phyloP scores from a whole-genome alignment of 2,797 vertebrate species.

The Hafferia zeledoni region DNA sequence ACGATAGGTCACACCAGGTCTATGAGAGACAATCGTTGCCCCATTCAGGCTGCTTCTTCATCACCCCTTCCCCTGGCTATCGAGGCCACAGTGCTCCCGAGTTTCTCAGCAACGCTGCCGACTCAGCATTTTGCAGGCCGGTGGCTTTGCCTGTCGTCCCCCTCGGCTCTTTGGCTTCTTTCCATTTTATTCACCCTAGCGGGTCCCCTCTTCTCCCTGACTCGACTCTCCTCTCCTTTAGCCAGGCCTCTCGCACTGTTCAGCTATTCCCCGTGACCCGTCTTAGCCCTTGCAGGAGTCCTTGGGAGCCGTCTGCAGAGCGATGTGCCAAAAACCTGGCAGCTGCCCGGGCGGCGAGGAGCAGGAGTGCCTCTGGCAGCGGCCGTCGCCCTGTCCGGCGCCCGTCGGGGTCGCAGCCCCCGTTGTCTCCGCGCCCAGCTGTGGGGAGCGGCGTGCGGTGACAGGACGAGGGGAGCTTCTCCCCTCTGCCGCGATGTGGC shows the following conservation, averaged over 20 bases:
- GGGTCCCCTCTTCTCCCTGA: background rate
- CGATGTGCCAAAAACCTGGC: background rate
- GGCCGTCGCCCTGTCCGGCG: background rate
- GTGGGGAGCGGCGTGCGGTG: background rate
- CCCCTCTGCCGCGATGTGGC: background rate
- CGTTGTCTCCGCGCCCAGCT: background rate
- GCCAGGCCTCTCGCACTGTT: background rate
- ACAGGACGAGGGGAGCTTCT: accelerated
- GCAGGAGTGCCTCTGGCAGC: background rate
- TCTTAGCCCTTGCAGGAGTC: background rate
- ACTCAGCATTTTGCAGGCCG: background rate
- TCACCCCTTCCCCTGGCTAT: background rate
- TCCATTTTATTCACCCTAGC: background rate
- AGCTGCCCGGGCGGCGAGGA: background rate
- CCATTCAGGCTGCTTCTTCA: background rate
- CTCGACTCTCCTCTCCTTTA: background rate
- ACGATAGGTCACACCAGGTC: background rate
- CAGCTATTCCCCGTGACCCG: background rate
- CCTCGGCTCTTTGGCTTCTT: background rate
- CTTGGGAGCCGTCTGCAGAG: background rate
- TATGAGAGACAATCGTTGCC: background rate
- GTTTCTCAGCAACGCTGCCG: background rate
- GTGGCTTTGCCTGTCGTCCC: background rate
- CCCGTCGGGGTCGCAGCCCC: background rate
- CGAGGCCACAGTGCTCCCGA: background rate